Percentiles rank a stretch among this genome's conserved stretches.
phyloP scores from a whole-genome alignment of 2,888 invertebrate species.

The Monochamus alternatus region DNA sequence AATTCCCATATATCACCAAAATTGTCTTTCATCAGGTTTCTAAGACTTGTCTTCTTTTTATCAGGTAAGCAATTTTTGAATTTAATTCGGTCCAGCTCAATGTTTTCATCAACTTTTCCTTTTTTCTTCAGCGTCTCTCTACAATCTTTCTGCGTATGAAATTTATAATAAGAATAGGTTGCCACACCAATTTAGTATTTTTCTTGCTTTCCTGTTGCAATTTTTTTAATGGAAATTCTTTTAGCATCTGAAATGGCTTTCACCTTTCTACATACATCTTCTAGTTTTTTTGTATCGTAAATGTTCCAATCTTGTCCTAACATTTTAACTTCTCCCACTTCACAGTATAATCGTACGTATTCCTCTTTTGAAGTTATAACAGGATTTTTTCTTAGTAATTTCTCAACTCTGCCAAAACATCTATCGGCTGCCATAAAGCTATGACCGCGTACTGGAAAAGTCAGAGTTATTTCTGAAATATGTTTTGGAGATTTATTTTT shows the following conservation, averaged over 20 bases:
- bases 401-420: not conserved
- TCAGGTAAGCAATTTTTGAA: too few species aligned
- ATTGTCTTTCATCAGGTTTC: too few species aligned
- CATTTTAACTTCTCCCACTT: not conserved
- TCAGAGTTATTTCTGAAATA: not conserved
- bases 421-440: not conserved
- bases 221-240: not conserved
- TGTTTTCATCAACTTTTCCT: too few species aligned
- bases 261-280: not conserved
- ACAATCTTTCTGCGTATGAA: too few species aligned
- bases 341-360: not conserved
- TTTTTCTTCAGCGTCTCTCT: too few species aligned
- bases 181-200: too few species aligned
- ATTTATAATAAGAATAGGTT: too few species aligned
- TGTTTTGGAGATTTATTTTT: not conserved
- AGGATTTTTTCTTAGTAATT: not conserved
- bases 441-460: not conserved
- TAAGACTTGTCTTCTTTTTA: too few species aligned
- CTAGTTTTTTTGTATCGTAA: not conserved
- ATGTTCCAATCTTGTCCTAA: not conserved
- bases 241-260: not conserved
- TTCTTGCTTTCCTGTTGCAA: too few species aligned
- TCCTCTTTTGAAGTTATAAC: not conserved
- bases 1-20: too few species aligned
- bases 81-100: too few species aligned